A percentile compares a stretch with the other conserved stretches of the same genome.
phyloP scores from a whole-genome alignment of 2,888 invertebrate genomes.

The Protophormia terraenovae region DNA sequence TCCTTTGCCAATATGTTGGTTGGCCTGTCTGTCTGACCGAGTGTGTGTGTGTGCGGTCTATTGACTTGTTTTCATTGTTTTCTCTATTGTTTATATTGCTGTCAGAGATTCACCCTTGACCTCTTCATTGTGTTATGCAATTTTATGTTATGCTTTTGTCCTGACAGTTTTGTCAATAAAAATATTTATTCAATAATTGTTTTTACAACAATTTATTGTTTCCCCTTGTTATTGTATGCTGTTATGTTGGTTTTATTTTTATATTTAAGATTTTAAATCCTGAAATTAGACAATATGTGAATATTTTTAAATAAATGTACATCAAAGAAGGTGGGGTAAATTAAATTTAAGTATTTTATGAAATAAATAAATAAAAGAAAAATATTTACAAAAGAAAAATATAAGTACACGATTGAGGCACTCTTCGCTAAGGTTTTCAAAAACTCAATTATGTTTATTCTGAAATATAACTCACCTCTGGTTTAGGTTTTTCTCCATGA shows the following conservation, averaged over 20 bases:
- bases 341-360: background rate
- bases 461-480: no score
- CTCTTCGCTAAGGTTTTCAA: no score
- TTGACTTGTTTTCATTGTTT: constrained; percentile 43
- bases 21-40: no score
- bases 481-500: no score
- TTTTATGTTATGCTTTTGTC: background rate
- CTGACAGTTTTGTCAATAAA: constrained; percentile 54
- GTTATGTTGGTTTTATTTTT: background rate
- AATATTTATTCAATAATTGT: constrained; percentile 63
- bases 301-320: background rate
- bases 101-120: constrained; percentile 51
- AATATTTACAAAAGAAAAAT: background rate
- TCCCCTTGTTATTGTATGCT: background rate
- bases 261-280: constrained; percentile 7
- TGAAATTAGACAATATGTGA: constrained; percentile 39
- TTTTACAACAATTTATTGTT: constrained; percentile 5
- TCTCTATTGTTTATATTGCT: constrained; percentile 45
- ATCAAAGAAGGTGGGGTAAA: background rate
- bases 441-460: no score
- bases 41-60: constrained; percentile 21
- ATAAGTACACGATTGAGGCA: no score
- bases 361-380: background rate
- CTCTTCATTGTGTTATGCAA: constrained; percentile 19
- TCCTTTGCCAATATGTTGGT: background rate